These are phyloP conservation scores for Telmatherina bonti DNA, from an alignment of 2,797 vertebrate species.

Conservation along the genomic window DNA sequence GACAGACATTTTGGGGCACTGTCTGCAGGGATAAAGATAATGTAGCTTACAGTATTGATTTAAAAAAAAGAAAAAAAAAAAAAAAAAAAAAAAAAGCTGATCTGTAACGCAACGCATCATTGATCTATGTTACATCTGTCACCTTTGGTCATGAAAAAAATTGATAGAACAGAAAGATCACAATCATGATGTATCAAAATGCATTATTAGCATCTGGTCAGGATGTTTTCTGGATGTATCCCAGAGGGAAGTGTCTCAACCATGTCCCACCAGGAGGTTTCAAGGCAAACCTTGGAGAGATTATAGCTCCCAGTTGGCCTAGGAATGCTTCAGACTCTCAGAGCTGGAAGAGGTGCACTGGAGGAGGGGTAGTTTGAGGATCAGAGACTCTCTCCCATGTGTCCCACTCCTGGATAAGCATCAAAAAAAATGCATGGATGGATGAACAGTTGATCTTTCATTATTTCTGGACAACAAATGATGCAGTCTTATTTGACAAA, in stretches of 20 bases:
- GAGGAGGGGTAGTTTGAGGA: not conserved
- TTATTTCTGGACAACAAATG: not conserved
- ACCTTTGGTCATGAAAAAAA: not conserved
- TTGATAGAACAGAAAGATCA: not conserved
- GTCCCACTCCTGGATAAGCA: not conserved
- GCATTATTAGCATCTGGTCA: not conserved
- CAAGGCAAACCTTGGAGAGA: not conserved
- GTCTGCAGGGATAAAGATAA: not conserved
- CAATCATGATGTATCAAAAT: not conserved
- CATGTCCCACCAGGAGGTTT: not conserved
- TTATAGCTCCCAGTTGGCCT: not conserved
- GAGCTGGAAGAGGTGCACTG: not conserved
- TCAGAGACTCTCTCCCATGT: not conserved
- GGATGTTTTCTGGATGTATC: not conserved
- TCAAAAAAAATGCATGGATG: no score
- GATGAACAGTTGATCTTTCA: no score
- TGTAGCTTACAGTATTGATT: not conserved
- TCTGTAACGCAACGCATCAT: not conserved
- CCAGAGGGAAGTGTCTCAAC: not conserved
- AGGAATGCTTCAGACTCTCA: not conserved
- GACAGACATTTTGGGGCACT: not conserved
- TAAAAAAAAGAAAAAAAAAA: not conserved
- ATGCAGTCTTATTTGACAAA: not conserved
- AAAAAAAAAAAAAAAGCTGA: not conserved
- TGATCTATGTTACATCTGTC: not conserved